Evolutionary conservation across 2,113 vertebrate genomes (phyloP).

Genomic region (Nannospalax galili): DNA sequence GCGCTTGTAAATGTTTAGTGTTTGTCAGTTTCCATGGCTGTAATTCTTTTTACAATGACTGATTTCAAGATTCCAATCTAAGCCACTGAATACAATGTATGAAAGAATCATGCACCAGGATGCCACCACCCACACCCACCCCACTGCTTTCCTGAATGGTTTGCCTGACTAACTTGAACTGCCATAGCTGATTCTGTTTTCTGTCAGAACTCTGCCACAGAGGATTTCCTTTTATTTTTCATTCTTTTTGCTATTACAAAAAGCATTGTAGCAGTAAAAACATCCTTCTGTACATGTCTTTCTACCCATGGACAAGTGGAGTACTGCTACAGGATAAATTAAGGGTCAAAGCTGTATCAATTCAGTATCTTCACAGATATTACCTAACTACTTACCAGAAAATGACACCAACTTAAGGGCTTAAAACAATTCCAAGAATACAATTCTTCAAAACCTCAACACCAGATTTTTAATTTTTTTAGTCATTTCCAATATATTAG

Average conservation of each 20-base stretch:
- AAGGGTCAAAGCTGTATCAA: background rate
- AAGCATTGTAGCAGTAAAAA: background rate
- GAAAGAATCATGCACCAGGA: background rate
- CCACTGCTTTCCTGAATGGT: background rate
- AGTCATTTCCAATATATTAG: background rate
- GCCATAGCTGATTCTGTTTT: background rate
- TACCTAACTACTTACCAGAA: background rate
- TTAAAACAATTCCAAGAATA: background rate
- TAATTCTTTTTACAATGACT: background rate
- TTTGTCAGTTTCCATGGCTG: background rate
- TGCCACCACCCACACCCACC: background rate
- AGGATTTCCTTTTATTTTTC: background rate
- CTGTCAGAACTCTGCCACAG: background rate
- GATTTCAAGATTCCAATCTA: background rate
- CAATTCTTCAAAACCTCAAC: background rate
- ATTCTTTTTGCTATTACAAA: background rate
- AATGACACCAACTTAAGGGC: background rate
- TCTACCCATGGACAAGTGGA: background rate
- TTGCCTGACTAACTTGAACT: background rate
- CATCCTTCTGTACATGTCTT: background rate
- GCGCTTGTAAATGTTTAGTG: background rate
- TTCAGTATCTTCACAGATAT: background rate
- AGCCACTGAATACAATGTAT: background rate
- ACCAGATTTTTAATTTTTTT: background rate
- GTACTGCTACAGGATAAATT: background rate